phyloP scores from a whole-genome alignment of 2,888 invertebrate species.

The Unio delphinus region DNA sequence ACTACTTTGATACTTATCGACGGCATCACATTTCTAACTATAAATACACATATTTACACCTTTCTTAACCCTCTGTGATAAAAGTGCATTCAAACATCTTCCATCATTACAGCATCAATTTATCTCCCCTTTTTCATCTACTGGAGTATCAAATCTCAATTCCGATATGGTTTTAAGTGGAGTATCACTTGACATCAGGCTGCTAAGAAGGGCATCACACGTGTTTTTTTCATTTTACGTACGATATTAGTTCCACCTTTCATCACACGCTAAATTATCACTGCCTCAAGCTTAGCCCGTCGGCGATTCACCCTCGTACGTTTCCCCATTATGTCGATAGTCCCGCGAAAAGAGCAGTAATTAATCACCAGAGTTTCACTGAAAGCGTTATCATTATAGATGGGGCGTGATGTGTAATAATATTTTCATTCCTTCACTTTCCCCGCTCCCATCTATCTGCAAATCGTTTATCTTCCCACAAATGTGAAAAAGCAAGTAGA shows the following conservation, averaged over 20 bases:
- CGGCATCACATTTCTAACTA: too few species aligned
- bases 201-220: slow-evolving; percentile 11
- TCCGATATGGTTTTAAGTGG: too few species aligned
- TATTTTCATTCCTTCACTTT: slow-evolving; percentile 24
- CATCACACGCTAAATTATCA: slow-evolving; percentile 26
- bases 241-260: slow-evolving; percentile 33
- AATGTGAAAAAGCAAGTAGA: neutral
- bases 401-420: slow-evolving; percentile 26
- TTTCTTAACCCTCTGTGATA: too few species aligned
- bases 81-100: too few species aligned
- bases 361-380: slow-evolving; percentile 22
- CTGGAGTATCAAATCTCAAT: too few species aligned
- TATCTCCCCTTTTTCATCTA: too few species aligned
- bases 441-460: slow-evolving; percentile 11
- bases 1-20: too few species aligned
- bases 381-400: slow-evolving; percentile 9
- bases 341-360: slow-evolving; percentile 19
- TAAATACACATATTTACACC: too few species aligned
- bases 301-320: slow-evolving; percentile 14
- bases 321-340: slow-evolving; percentile 21
- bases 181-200: too few species aligned
- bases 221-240: slow-evolving; percentile 27
- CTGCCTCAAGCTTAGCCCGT: slow-evolving; percentile 9
- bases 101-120: too few species aligned
- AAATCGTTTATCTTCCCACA: slow-evolving; percentile 18